Conservation (phyloP, 2,113 vertebrate species). For the Notarius lentiginosus region DNA sequence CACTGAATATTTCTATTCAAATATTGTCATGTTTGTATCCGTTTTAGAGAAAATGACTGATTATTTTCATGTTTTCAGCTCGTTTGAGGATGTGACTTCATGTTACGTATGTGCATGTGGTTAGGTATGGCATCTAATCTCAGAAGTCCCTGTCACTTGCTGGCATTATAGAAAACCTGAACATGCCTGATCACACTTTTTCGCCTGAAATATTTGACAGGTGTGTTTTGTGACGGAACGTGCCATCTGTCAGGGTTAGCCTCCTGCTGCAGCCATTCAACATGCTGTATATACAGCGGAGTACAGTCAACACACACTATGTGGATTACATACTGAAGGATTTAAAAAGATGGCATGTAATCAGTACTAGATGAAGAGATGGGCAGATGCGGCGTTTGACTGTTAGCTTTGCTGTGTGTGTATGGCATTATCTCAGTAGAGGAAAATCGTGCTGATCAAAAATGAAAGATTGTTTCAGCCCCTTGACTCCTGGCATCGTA, state of each 20-base stretch:
- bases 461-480: slow-evolving; percentile 69
- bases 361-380: slow-evolving; percentile 16
- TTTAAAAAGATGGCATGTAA: slow-evolving; percentile 48
- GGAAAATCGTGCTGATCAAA: slow-evolving; percentile 61
- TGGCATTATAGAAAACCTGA: slow-evolving; percentile 2
- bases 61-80: neutral
- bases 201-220: neutral
- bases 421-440: slow-evolving; percentile 54
- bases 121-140: neutral
- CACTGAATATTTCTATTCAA: neutral
- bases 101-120: neutral
- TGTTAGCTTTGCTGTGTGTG: slow-evolving; percentile 35
- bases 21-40: neutral
- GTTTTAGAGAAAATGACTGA: neutral
- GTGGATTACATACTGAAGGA: slow-evolving; percentile 13
- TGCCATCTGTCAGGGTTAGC: neutral
- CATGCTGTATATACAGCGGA: neutral
- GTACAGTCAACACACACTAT: neutral
- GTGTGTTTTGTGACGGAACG: neutral
- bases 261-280: neutral
- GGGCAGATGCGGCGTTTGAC: slow-evolving; percentile 49
- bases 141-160: neutral
- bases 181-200: neutral
- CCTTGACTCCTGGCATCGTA: slow-evolving; percentile 58
- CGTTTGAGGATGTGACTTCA: neutral